phyloP scores from a whole-genome alignment of 2,797 vertebrate genomes.

The Pachyuromys duprasi region DNA sequence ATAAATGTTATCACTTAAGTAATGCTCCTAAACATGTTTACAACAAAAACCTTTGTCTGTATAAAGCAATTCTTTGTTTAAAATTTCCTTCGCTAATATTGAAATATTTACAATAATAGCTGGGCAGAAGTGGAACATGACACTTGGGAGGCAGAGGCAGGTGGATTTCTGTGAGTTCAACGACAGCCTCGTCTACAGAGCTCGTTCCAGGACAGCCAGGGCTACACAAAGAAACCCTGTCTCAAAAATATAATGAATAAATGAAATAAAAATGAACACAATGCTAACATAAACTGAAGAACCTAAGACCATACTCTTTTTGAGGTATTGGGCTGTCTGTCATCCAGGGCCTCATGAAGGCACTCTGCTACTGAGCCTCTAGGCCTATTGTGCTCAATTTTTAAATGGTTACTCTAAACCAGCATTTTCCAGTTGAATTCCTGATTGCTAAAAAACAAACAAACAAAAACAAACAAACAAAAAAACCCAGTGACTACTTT shows the following conservation, averaged over 20 bases:
- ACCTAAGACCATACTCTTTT: neutral
- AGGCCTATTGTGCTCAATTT: neutral
- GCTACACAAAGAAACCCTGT: neutral
- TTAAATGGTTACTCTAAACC: slow-evolving; percentile 8
- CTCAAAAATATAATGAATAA: neutral
- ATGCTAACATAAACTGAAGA: neutral
- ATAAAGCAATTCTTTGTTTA: slow-evolving; percentile 44
- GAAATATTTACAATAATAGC: neutral
- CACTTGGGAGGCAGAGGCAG: neutral
- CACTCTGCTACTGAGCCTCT: too few species aligned
- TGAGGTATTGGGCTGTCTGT: neutral
- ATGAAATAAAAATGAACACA: neutral
- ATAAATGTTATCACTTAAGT: neutral
- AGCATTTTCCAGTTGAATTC: neutral
- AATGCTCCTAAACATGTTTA: neutral
- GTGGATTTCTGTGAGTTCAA: neutral
- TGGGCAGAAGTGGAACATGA: too few species aligned
- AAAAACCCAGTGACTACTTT: neutral
- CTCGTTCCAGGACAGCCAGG: neutral
- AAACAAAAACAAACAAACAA: neutral
- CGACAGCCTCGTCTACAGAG: neutral
- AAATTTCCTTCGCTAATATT: slow-evolving; percentile 17
- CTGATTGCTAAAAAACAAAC: neutral
- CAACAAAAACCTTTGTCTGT: neutral
- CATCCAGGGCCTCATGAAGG: neutral